Base-by-base conservation (phyloP, 2,113 vertebrate species). In the Alexandromys fortis region DNA sequence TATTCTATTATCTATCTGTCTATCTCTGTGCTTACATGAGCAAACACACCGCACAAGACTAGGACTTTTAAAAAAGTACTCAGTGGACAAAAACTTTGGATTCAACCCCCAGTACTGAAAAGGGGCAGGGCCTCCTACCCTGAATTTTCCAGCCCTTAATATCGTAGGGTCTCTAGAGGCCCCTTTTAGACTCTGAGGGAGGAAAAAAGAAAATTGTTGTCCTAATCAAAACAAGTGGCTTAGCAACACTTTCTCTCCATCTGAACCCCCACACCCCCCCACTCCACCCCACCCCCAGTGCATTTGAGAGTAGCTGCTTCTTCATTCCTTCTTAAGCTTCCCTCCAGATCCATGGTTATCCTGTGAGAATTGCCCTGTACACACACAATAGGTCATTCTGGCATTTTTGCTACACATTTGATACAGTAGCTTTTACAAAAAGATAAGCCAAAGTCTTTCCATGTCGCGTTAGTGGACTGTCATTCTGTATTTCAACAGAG, bases 401-500 rank as follows among this genome's bases (percentile, higher is more conserved):
- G 88, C 92, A 75, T 94, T 93, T 98, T 94, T 85, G 67, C 45
- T 42, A 79, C 58, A 91, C 91, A 95, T 94, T 97, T 81, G 63
- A 90, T 96, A 91, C 70, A 96, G 94, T 96, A 87, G 61, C 94
- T 94, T 96, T 96, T 93, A 97, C 82, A 94, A 92, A 97, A 81
- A 95, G 58, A 95, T 96, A 98, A 96, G 81, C 65, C 68, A 49
- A 89, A 86, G 89, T 95, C 87, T 96, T 95, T 92, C 78, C 90
- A 92, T 45, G 13, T 97, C 93, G 86, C 95, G 86, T 95, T 91
- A 73, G 89, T 79, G 86, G 92, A 96, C 89, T 97, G 90, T 90
- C 94, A 95, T 96, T 97, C 96, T 85, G 73, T 95, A 63, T 96
- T 97, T 97, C 94, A 97, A 96, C 61, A 96, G 94, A 90, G 79